Conservation (phyloP, 1,140 invertebrate genomes). For the Diorhabda elongata region DNA sequence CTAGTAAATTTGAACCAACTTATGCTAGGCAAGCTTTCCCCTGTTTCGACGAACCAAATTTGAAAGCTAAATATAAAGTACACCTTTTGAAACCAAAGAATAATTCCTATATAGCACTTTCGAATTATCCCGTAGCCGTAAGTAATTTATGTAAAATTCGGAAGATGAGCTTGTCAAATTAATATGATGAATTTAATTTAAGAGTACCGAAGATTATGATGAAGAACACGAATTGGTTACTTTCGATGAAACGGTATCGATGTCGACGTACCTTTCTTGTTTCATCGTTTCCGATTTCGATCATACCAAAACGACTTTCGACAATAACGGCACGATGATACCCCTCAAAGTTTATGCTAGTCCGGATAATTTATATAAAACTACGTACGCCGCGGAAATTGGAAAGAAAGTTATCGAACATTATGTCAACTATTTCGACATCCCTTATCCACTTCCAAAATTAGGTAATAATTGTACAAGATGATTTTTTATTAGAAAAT, state of each 20-base stretch:
- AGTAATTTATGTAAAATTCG: constrained; percentile 10
- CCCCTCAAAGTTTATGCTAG: constrained; percentile 71
- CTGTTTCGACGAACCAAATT: constrained; percentile 92
- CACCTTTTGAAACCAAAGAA: constrained; percentile 65
- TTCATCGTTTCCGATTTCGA: constrained; percentile 90
- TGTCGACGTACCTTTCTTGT: constrained; percentile 89
- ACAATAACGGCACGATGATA: constrained; percentile 53
- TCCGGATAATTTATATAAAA: constrained; percentile 69
- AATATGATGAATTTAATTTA: constrained; percentile 14
- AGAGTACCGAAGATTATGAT: constrained; percentile 25
- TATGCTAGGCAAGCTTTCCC: constrained; percentile 89
- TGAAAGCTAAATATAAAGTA: constrained; percentile 85
- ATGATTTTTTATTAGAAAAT: not conserved
- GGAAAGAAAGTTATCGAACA: constrained; percentile 77
- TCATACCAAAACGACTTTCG: constrained; percentile 52
- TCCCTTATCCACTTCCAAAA: constrained; percentile 83
- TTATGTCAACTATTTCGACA: constrained; percentile 82
- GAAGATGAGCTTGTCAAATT: not conserved
- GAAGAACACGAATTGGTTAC: constrained; percentile 37
- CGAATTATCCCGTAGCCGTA: constrained; percentile 69
- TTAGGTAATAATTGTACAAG: constrained; percentile 54
- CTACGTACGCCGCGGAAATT: constrained; percentile 72
- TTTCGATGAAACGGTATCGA: constrained; percentile 79
- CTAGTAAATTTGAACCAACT: constrained; percentile 90
- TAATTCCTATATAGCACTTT: constrained; percentile 65